Base-by-base conservation (phyloP, 1,140 invertebrate species). In the Caenorhabditis tropicalis region DNA sequence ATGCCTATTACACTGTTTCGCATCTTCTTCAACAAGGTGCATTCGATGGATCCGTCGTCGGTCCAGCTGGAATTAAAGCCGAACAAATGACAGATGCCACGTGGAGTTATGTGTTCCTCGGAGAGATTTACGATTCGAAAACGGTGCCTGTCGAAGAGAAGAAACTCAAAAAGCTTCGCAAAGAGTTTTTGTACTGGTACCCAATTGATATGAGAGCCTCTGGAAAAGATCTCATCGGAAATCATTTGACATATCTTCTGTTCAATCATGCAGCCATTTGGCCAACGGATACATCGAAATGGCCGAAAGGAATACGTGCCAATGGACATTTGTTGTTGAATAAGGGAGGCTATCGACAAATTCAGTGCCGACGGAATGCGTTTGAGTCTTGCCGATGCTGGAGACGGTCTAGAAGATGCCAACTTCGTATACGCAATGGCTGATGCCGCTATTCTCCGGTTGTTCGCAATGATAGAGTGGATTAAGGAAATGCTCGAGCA, bases 151-250 rank as follows among this genome's bases (percentile, higher is more conserved):
- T 99, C 85, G 92, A 94, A 7, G 94, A 94, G 91, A 93, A 94
- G 82, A 93, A 93, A 19, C 92, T 99, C 65, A 94, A 96, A 74
- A 91, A 93, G 51, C 94, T 99, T 94, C 94, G 94, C 88, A 92
- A 93, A 9, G 97, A 99, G 92, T 99, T 99, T 92, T 93, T 96
- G 82, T 99, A 95, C 92, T 99, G 97, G 84, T 93, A 99, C 92
- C 96, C 96, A 9, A 94, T 98, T 15, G 96, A 99, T 92, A 92
- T 99, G 19, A 93, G 98, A 87, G 94, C 94, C 12, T 98, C 96
- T n/a, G 98, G 98, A 27, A 99, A 99, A 92, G 98, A 99, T 94
- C 93, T 99, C 12, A 94, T 99, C n/a, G 96, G 96, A 84, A 99
- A 99, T 91, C 98, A 99, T 92, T 93, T 99, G 82, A 98, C 97